A percentile compares a stretch with the other conserved stretches of the same genome.
These are phyloP conservation scores for Heliconius ismenius DNA, from an alignment of 2,888 invertebrate genomes.

Conservation along the genomic window DNA sequence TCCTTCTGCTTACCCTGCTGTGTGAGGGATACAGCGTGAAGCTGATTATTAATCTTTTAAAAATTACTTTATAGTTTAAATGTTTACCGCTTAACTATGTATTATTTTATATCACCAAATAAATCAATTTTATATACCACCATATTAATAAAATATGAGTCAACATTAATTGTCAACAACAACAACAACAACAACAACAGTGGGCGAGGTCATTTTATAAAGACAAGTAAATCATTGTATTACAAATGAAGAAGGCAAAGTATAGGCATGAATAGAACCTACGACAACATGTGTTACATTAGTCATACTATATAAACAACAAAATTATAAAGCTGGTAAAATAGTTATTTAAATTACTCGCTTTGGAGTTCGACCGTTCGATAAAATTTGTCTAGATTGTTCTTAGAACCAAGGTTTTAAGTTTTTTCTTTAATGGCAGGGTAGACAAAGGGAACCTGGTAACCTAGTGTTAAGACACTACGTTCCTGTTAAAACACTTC, in stretches of 20 bases:
- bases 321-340: neutral
- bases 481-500: too few relatives aligned
- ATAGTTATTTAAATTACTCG: too few relatives aligned
- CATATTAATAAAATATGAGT: neutral
- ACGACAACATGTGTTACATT: conserved; percentile 11
- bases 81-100: neutral
- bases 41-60: neutral
- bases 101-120: neutral
- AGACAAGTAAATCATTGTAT: conserved; percentile 2
- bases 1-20: too few relatives aligned
- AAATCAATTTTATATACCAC: neutral
- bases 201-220: neutral
- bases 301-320: neutral
- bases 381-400: neutral
- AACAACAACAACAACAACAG: conserved; percentile 8
- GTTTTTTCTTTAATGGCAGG: too few relatives aligned
- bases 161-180: neutral
- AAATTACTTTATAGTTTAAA: neutral
- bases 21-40: too few relatives aligned
- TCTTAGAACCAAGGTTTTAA: neutral
- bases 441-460: too few relatives aligned
- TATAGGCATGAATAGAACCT: neutral
- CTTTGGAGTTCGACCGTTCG: too few relatives aligned
- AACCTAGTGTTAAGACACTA: too few relatives aligned
- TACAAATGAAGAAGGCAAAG: conserved; percentile 5